Conservation (phyloP, 2,888 invertebrate species). For the Poecilobothrus nobilitatus region DNA sequence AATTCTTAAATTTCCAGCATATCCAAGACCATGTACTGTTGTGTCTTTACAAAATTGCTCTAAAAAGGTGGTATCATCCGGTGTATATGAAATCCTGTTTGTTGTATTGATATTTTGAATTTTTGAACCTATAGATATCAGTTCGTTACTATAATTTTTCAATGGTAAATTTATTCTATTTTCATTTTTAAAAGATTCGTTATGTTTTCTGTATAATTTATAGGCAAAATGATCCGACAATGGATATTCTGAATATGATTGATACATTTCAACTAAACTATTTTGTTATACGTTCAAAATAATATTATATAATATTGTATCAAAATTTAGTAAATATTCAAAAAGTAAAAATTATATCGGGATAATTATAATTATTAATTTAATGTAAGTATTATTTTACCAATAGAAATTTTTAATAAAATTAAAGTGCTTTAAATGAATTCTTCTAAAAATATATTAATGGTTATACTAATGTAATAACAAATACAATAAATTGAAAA, state of each 20-base stretch:
- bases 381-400: no score
- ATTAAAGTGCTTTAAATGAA: no score
- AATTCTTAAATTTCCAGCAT: background rate
- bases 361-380: no score
- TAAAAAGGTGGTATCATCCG: background rate
- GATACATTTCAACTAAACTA: background rate
- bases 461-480: no score
- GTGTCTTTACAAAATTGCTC: background rate
- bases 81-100: background rate
- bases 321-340: no score
- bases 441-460: no score
- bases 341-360: no score
- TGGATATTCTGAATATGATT: background rate
- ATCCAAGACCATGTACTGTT: background rate
- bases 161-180: no score
- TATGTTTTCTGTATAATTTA: background rate
- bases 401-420: no score
- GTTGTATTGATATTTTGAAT: background rate
- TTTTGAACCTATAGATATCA: background rate
- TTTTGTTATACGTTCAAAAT: no score
- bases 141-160: background rate
- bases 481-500: no score
- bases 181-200: background rate
- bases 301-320: background rate
- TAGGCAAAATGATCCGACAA: background rate